Percentiles rank a stretch among this genome's conserved stretches.
phyloP scores from a whole-genome alignment of 2,888 invertebrate species.

The Tetrapedia diversipes region DNA sequence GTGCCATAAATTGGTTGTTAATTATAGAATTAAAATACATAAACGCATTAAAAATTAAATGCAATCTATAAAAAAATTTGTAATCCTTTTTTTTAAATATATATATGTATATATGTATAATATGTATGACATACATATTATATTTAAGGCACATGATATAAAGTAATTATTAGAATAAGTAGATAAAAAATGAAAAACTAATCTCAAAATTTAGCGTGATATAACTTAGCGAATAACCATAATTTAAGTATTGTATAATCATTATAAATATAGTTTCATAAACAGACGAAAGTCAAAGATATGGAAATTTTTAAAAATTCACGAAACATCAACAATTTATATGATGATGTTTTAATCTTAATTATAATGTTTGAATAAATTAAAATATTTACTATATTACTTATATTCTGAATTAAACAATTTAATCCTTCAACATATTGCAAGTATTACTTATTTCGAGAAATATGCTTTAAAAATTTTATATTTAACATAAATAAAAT shows the following conservation, averaged over 20 bases:
- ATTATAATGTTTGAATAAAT: conserved; percentile 6
- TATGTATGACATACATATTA: no score
- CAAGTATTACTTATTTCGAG: not conserved
- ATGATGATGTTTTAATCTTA: conserved; percentile 3
- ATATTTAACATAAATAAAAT: conserved; percentile 13
- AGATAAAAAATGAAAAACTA: no score
- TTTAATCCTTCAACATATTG: not conserved
- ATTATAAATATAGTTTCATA: conserved; percentile 13
- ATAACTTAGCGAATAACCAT: no score
- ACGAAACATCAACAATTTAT: conserved; percentile 22
- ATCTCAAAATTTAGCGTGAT: no score
- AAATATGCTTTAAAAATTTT: not conserved
- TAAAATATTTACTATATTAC: conserved; percentile 11
- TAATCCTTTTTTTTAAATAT: conserved; percentile 14
- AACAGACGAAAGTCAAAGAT: conserved; percentile 26
- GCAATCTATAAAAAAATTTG: conserved; percentile 20
- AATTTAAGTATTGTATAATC: no score
- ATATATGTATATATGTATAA: no score
- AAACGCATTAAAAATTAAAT: conserved; percentile 22
- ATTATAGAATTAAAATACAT: conserved; percentile 23
- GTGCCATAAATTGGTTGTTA: conserved; percentile 17
- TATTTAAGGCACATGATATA: conserved; percentile 52
- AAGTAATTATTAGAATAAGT: no score
- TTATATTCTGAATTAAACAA: conserved; percentile 8
- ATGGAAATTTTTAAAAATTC: conserved; percentile 29